These are phyloP conservation scores for Cecropterus lyciades DNA, from an alignment of 1,140 invertebrate species.

Conservation along the genomic window DNA sequence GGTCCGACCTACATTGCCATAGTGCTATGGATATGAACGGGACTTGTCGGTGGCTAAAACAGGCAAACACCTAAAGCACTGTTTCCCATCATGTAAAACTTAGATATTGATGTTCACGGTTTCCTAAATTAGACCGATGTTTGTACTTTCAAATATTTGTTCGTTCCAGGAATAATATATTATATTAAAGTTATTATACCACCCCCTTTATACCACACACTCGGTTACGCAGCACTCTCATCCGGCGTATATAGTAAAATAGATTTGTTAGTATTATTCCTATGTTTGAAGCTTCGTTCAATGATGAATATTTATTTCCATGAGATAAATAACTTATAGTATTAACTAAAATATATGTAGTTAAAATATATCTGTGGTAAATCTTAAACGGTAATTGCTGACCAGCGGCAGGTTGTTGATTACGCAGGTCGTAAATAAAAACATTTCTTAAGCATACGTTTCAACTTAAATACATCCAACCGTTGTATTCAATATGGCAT, in stretches of 20 bases:
- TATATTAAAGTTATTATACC: too few relatives aligned
- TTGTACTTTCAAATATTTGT: too few relatives aligned
- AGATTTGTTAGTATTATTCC: too few relatives aligned
- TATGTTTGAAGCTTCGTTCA: too few relatives aligned
- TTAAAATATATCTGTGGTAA: background rate
- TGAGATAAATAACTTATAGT: background rate
- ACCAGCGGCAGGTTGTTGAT: background rate
- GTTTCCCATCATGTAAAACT: constrained; percentile 32
- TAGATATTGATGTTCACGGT: constrained; percentile 2
- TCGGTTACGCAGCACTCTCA: too few relatives aligned
- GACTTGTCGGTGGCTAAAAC: constrained; percentile 40
- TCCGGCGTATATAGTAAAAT: too few relatives aligned
- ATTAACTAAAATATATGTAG: background rate
- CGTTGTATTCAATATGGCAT: background rate
- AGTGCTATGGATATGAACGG: constrained; percentile 52
- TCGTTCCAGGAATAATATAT: too few relatives aligned
- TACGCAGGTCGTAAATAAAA: constrained; percentile 20
- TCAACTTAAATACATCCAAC: background rate
- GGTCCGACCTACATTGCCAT: constrained; percentile 58
- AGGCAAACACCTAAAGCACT: constrained; percentile 26
- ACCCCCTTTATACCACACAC: too few relatives aligned
- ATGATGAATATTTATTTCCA: too few relatives aligned
- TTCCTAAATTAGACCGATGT: too few relatives aligned
- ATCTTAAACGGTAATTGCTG: constrained; percentile 1
- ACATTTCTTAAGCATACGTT: constrained; percentile 3